A percentile compares a stretch with the other conserved stretches of the same genome.
phyloP scores from a whole-genome alignment of 23 tunicate species.

The Trididemnum clinides region DNA sequence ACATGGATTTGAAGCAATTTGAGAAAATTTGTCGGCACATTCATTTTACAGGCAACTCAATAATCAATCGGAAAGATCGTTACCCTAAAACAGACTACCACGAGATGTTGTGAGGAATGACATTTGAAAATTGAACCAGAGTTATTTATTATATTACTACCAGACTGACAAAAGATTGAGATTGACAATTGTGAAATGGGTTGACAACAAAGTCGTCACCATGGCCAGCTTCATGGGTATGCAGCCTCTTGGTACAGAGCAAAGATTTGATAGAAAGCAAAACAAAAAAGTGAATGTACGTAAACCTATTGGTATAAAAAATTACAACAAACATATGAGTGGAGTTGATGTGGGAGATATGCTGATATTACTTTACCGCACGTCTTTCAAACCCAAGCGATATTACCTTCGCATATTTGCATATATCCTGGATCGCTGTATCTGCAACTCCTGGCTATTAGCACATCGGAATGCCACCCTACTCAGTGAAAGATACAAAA shows the following conservation, averaged over 20 bases:
- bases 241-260: background rate
- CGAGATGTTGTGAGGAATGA: too few species aligned
- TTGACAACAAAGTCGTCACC: conserved; percentile 11
- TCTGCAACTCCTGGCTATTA: conserved; percentile 29
- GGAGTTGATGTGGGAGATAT: conserved; percentile 11
- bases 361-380: conserved; percentile 12
- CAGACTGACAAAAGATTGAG: conserved; percentile 10
- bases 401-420: conserved; percentile 29
- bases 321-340: conserved; percentile 19
- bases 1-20: too few species aligned
- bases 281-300: background rate
- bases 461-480: conserved; percentile 21
- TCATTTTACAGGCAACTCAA: too few species aligned
- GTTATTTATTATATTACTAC: background rate
- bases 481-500: background rate
- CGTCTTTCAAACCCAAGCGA: conserved; percentile 5
- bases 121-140: too few species aligned
- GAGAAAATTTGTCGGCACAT: too few species aligned
- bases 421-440: conserved; percentile 1
- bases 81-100: too few species aligned
- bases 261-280: background rate
- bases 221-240: conserved; percentile 17
- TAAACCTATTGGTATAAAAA: background rate
- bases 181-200: conserved; percentile 20
- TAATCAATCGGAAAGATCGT: too few species aligned